Base-by-base conservation (phyloP, 2,888 invertebrate species). In the Heteromyza rotundicornis region DNA sequence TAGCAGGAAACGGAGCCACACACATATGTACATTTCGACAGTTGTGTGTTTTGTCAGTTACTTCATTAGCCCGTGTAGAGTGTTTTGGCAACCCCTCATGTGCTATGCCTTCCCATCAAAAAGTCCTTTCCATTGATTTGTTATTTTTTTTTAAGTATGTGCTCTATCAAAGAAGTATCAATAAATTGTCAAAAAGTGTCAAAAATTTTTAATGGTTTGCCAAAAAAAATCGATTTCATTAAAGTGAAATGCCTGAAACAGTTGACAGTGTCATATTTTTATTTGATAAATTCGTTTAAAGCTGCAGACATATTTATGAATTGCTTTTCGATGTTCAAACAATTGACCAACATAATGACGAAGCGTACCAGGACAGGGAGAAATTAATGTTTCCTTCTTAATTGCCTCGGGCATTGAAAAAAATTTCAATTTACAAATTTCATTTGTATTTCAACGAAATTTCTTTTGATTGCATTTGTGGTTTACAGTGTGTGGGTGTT, bases 151-250 rank as follows among this genome's bases (percentile, higher is more conserved):
- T n/a, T n/a, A n/a, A n/a, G n/a, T n/a, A n/a, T n/a, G n/a, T n/a
- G n/a, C n/a, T n/a, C 3, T 7, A 47, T 5, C 5, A 20, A 19
- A 2, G 20, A 36, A 23, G 22, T 44, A 50, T 57, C 50, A 57
- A 57, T 57, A 57, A 57, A 57, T 57, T 49, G 57, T 57, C 57
- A 57, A 49, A 57, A 56, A 17, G 16, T 47, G 47, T 47, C 49
- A 47, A 50, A n/a, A 23, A 56, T 19, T 44, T 44, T 56, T 56
- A 56, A 56, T 56, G 56, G 10, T 17, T 47, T 20, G 40, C 40
- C 40, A n/a, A 40, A 40, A 40, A 32, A 5, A 32, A 32, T 32
- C 12, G 32, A 32, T 32, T 32, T n/a, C n/a, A n/a, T n/a, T n/a
- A n/a, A 32, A 8, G 5, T 40, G 40, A 10, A n/a, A 14, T 40